A percentile compares a stretch with the other conserved stretches of the same genome.
phyloP scores from a whole-genome alignment of 2,797 vertebrate genomes.

The Peromyscus melanophrys region DNA sequence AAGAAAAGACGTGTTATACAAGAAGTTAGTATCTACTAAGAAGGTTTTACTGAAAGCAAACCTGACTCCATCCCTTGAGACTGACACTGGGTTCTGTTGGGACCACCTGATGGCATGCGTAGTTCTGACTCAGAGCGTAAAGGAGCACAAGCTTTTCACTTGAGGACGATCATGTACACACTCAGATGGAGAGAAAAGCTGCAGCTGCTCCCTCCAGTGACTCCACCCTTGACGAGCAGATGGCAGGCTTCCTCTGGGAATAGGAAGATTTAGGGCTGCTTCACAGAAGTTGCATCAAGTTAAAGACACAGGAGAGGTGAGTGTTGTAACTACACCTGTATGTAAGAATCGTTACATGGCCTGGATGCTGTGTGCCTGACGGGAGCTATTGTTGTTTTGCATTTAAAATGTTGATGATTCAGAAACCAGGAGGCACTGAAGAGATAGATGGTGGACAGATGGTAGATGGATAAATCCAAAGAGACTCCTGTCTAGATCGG shows the following conservation, averaged over 20 bases:
- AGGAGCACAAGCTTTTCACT: constrained; percentile 66
- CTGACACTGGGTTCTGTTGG: constrained; percentile 45
- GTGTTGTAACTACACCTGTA: not conserved
- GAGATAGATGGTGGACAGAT: not conserved
- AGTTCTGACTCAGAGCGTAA: constrained; percentile 70
- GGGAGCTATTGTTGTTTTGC: not conserved
- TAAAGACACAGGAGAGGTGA: constrained; percentile 22
- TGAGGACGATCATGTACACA: constrained; percentile 63
- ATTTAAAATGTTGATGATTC: constrained; percentile 63
- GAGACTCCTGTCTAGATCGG: not conserved
- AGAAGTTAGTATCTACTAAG: not conserved
- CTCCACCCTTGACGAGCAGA: constrained; percentile 76
- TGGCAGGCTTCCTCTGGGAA: constrained; percentile 73
- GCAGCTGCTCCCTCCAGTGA: constrained; percentile 68
- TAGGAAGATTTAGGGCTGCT: constrained; percentile 49
- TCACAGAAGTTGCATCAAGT: constrained; percentile 57
- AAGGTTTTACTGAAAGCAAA: not conserved
- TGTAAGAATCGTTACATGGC: not conserved
- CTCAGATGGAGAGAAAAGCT: constrained; percentile 60
- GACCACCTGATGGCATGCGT: constrained; percentile 32
- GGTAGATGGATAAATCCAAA: not conserved
- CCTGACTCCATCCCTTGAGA: not conserved
- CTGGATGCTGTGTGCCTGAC: not conserved
- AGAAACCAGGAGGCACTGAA: not conserved
- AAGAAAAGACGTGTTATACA: not conserved